phyloP scores from a whole-genome alignment of 2,797 vertebrate species.

The Mycteria americana region DNA sequence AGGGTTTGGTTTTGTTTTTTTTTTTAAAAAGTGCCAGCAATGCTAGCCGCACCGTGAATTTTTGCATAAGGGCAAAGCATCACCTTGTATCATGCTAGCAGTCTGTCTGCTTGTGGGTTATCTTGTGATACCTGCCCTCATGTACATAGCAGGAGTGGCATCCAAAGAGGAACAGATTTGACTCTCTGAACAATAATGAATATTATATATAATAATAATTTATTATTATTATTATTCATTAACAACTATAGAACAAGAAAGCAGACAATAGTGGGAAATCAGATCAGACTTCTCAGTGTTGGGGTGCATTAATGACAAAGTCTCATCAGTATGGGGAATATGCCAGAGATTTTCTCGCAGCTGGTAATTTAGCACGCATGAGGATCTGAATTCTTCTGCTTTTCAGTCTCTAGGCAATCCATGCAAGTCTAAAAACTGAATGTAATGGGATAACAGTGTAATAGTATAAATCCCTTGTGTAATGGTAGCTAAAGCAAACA shows the following conservation, averaged over 20 bases:
- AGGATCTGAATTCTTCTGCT: conserved; percentile 26
- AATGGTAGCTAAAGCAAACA: conserved; percentile 36
- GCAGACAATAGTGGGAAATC: background rate
- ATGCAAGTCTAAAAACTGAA: conserved; percentile 13
- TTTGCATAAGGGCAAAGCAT: background rate
- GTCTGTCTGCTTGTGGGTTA: background rate
- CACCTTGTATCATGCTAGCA: background rate
- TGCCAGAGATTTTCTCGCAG: background rate
- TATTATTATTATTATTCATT: too few species aligned
- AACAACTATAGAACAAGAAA: background rate
- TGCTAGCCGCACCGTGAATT: background rate
- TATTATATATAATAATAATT: too few species aligned
- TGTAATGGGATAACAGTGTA: conserved; percentile 33
- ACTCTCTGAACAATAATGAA: background rate
- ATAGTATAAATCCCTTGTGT: background rate
- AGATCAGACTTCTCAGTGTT: background rate
- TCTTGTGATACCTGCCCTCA: background rate
- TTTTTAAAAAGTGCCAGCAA: background rate
- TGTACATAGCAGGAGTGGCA: background rate
- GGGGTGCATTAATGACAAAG: background rate
- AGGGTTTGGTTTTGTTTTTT: too few species aligned
- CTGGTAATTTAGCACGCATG: background rate
- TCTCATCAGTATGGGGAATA: background rate
- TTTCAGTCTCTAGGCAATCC: conserved; percentile 41
- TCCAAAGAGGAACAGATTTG: background rate